Evolutionary conservation across 2,113 vertebrate species (phyloP), one percentile per base, ranked within the genome.

Genomic region (Trachemys scripta): DNA sequence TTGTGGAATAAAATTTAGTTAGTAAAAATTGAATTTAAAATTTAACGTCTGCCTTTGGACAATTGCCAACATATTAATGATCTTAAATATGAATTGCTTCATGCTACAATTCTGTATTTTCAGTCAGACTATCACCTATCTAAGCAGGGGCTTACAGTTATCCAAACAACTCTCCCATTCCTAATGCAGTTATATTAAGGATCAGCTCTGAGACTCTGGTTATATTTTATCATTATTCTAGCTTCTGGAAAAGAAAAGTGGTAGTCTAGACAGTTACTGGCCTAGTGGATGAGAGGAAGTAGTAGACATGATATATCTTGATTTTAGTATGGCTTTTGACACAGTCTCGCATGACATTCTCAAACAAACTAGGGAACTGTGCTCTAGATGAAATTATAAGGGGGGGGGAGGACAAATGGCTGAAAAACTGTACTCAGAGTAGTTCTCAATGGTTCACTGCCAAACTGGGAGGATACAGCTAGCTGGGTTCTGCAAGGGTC

Each of bases 21-120:
- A 13, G 51, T 24, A 72, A 72, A 72, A 72, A 38, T 5, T 72
- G n/a, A 97, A 86, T 75, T 88, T 87, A 91, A 47, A 97, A 89
- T 94, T 80, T 50, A 90, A 92, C 65, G 35, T 38, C 65, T 38
- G 45, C 13, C 79, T 69, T 90, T 88, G 53, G 50, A 8, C 31
- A 57, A 22, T 85, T 22, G 79, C 82, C 86, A 49, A 42, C 84
- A 69, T 5, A 9, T 3, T 72, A 90, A 65, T n/a, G 4, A 95
- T 5, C 20, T 82, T 88, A 95, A 76, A 35, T 20, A 88, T 1
- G 2, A 54, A 85, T 38, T 47, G 45, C 45, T 25, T 81, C 80
- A 53, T 27, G 69, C 57, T 78, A 87, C 19, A 89, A 38, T 3
- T 95, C 42, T 90, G 16, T 51, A 53, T n/a, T 89, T 51, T 92